Evolutionary conservation across 2,888 invertebrate species (phyloP), one percentile per base, ranked within the genome.

Genomic region (Cephonodes hylas): DNA sequence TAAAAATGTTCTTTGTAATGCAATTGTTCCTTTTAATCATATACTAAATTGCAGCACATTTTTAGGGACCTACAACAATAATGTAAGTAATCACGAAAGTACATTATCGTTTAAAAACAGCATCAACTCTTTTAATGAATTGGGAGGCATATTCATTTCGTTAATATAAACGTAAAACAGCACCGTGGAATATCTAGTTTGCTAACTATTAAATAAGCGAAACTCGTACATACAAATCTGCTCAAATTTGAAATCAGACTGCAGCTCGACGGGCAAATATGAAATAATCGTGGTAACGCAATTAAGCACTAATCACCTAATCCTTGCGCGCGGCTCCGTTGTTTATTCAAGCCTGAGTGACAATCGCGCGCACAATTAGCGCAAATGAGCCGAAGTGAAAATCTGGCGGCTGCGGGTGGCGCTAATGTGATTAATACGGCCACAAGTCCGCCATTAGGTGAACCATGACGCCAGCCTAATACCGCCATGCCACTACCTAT

Each of bases 271-370:
- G 80, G 80, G 82, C 80, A 84, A 83, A 85, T 84, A 85, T 88
- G 90, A 88, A 90, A 91, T 90, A 89, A 91, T 88, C 87, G 89
- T 81, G 87, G 86, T 91, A 91, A 92, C 86, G 77, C 88, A 91
- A 92, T 92, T 92, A 91, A 77, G 85, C 85, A 83, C 85, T 92
- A 92, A 92, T 92, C 91, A 91, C 88, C 91, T 92, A 92, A 92
- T 91, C 91, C 92, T 91, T 88, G 90, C 76, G 84, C 84, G 84
- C 84, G 79, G 87, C 84, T 84, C 86, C 86, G 89, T 91, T 91
- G 92, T 91, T 92, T 91, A 91, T 91, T 91, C 89, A 91, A 86
- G 86, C 89, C 91, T 88, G 91, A 91, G 91, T 91, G 92, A 92
- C 92, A 92, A 91, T 91, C 88, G 87, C 88, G 91, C 86, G 87